Conservation (phyloP, 2,797 vertebrate species). For the Sciurus vulgaris region DNA sequence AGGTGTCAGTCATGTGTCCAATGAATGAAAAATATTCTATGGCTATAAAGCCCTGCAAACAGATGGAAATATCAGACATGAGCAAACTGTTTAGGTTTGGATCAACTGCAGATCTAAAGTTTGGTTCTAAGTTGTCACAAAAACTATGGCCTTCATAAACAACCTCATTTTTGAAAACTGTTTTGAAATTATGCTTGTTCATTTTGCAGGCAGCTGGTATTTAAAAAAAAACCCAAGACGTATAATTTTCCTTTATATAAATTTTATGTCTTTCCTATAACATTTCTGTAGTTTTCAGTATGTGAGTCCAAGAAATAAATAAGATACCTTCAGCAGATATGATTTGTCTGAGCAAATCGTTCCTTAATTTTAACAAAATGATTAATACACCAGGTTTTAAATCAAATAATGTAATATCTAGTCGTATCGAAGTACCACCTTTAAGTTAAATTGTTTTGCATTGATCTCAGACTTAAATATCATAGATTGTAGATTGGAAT, state of each 20-base stretch:
- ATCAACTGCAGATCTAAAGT: constrained; percentile 95
- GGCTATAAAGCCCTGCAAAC: constrained; percentile 96
- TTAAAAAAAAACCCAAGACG: constrained; percentile 92
- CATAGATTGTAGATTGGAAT: constrained; percentile 82
- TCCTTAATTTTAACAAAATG: constrained; percentile 81
- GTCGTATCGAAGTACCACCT: constrained; percentile 84
- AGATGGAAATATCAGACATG: constrained; percentile 90
- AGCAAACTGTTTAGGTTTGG: constrained; percentile 93
- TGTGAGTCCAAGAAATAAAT: constrained; percentile 85
- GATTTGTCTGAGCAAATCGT: constrained; percentile 85
- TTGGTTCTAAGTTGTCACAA: constrained; percentile 96
- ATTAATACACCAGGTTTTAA: constrained; percentile 88
- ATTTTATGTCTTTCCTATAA: constrained; percentile 90
- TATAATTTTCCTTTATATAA: constrained; percentile 86
- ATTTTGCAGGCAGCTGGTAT: constrained; percentile 91
- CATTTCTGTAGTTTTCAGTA: constrained; percentile 93
- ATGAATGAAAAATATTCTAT: constrained; percentile 99
- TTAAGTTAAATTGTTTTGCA: constrained; percentile 79
- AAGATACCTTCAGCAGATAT: constrained; percentile 85
- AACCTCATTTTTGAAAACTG: constrained; percentile 93
- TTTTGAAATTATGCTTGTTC: constrained; percentile 92
- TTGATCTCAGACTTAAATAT: constrained; percentile 60
- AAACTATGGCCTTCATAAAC: constrained; percentile 98
- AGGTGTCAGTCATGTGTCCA: constrained; percentile 97
- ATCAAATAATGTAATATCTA: constrained; percentile 87